phyloP scores from a whole-genome alignment of 2,113 vertebrate species.

The Hyperopisus bebe region DNA sequence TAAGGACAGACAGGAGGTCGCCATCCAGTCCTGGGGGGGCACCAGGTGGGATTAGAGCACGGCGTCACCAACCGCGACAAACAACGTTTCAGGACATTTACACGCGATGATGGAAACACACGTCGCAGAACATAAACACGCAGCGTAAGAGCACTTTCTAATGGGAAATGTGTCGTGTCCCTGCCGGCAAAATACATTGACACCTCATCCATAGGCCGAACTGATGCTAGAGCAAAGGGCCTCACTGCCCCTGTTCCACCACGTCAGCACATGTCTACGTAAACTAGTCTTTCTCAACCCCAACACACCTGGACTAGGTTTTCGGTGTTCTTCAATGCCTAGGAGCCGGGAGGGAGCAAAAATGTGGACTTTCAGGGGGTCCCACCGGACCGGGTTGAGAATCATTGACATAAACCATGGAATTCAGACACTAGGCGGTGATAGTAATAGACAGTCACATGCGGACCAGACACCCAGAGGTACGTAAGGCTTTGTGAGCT shows the following conservation, averaged over 20 bases:
- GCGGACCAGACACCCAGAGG: not conserved
- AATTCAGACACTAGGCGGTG: not conserved
- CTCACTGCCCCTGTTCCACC: not conserved
- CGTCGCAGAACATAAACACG: not conserved
- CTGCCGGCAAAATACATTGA: not conserved
- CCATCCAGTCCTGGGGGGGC: constrained; percentile 64
- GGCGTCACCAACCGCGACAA: not conserved
- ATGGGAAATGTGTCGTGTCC: not conserved
- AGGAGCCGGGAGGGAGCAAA: not conserved
- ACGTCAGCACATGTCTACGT: not conserved
- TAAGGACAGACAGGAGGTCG: constrained; percentile 70
- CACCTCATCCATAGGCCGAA: not conserved
- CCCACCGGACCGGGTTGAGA: not conserved
- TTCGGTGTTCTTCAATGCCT: not conserved
- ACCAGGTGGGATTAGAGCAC: not conserved
- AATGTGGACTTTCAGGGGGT: not conserved
- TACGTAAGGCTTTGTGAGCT: not conserved
- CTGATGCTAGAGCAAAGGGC: not conserved
- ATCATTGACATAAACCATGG: not conserved
- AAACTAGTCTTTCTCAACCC: not conserved
- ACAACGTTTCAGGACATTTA: not conserved
- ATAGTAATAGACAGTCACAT: not conserved
- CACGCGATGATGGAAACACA: not conserved
- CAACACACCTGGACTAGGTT: not conserved
- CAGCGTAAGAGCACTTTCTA: not conserved